Conservation (phyloP, 1,140 invertebrate genomes). For the Scaptomyza pallida region DNA sequence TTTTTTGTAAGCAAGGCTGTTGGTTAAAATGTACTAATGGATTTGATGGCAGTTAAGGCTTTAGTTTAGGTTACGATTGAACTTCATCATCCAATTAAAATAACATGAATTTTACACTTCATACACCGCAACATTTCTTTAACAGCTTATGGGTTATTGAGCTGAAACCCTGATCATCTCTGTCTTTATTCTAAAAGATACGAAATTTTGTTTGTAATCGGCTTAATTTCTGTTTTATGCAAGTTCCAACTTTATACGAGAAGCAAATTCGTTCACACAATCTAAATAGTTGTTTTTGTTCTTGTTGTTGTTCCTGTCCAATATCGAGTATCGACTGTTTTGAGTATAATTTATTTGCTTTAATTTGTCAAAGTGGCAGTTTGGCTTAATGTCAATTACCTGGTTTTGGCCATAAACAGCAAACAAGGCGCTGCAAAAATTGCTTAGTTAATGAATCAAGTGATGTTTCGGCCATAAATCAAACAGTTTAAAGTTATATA, state of each 20-base stretch:
- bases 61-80: no score
- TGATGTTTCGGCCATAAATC: slow-evolving; percentile 27
- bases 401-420: slow-evolving; percentile 46
- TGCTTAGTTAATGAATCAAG: neutral
- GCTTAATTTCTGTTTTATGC: no score
- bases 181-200: no score
- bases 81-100: no score
- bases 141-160: no score
- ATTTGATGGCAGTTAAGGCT: no score
- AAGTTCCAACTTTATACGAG: neutral
- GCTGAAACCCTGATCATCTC: no score
- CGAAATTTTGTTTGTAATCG: no score
- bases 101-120: no score
- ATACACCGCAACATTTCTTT: no score
- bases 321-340: slow-evolving; percentile 10
- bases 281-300: neutral
- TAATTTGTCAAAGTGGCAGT: slow-evolving; percentile 60
- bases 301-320: slow-evolving; percentile 7
- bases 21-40: no score
- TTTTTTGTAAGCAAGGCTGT: neutral
- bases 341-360: slow-evolving; percentile 52
- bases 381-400: slow-evolving; percentile 60
- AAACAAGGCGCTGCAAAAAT: slow-evolving; percentile 7
- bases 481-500: slow-evolving; percentile 15
- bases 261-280: slow-evolving; percentile 7